These are phyloP conservation scores for Indri indri DNA, from an alignment of 2,113 vertebrate species.

Conservation along the genomic window DNA sequence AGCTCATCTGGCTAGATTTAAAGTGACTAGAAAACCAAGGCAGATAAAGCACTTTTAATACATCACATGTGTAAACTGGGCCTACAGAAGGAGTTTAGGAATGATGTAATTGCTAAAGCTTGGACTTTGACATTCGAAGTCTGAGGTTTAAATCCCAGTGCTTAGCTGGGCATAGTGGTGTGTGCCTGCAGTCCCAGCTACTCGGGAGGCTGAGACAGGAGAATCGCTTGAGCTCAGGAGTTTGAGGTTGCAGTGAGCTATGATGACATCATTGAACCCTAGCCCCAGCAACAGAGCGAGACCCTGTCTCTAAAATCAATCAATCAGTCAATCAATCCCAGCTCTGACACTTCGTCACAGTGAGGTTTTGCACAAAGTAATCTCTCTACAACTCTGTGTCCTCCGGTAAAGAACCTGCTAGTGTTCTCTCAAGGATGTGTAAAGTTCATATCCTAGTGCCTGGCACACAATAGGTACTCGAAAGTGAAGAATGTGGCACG, in stretches of 20 bases:
- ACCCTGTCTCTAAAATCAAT: too few relatives aligned
- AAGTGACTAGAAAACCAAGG: neutral
- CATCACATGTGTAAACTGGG: neutral
- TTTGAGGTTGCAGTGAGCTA: too few relatives aligned
- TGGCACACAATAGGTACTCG: neutral
- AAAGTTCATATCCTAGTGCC: neutral
- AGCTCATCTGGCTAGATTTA: neutral
- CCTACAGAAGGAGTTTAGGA: neutral
- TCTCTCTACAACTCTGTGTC: neutral
- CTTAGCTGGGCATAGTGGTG: too few relatives aligned
- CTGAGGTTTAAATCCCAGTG: neutral
- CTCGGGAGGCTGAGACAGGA: too few relatives aligned
- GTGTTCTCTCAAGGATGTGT: neutral
- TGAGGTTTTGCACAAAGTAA: neutral
- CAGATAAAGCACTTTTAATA: neutral
- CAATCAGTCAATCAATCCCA: neutral
- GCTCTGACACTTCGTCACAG: neutral
- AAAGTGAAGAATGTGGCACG: neutral
- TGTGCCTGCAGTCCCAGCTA: too few relatives aligned
- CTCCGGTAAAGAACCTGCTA: neutral
- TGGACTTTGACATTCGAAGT: neutral
- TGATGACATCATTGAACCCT: too few relatives aligned
- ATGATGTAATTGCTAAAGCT: neutral
- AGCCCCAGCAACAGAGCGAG: too few relatives aligned
- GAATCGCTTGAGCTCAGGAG: too few relatives aligned